phyloP scores from a whole-genome alignment of 2,797 vertebrate genomes.

The Pipistrellus kuhlii region DNA sequence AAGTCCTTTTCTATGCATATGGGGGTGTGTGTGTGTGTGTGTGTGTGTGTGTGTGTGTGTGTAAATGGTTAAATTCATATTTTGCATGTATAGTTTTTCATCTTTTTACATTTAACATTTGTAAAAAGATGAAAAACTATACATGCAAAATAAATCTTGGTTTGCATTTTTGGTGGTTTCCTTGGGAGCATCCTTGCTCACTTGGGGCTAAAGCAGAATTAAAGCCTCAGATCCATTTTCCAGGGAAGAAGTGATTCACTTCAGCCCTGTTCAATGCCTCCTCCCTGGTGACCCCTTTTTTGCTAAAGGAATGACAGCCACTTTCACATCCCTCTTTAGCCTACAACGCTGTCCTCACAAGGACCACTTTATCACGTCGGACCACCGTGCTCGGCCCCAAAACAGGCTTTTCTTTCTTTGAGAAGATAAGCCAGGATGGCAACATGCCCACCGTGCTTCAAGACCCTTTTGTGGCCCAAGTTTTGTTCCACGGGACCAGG shows the following conservation, averaged over 20 bases:
- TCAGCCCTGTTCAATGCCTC: background rate
- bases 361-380: background rate
- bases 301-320: background rate
- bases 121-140: too few species aligned
- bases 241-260: background rate
- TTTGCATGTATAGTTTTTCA: background rate
- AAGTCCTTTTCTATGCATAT: background rate
- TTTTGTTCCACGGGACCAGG: conserved; percentile 9
- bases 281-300: background rate
- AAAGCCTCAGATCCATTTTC: background rate
- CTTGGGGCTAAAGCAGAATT: background rate
- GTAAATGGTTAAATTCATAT: background rate
- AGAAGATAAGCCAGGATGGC: conserved; percentile 47
- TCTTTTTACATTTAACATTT: background rate
- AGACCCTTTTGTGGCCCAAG: conserved; percentile 12
- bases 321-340: background rate
- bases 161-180: conserved; percentile 26
- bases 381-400: background rate
- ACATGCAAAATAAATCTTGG: too few species aligned
- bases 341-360: background rate
- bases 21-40: background rate
- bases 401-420: conserved; percentile 54
- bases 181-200: background rate
- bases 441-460: conserved; percentile 26
- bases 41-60: background rate